phyloP scores from a whole-genome alignment of 2,797 vertebrate species.

The Enteromius trimaculatus region DNA sequence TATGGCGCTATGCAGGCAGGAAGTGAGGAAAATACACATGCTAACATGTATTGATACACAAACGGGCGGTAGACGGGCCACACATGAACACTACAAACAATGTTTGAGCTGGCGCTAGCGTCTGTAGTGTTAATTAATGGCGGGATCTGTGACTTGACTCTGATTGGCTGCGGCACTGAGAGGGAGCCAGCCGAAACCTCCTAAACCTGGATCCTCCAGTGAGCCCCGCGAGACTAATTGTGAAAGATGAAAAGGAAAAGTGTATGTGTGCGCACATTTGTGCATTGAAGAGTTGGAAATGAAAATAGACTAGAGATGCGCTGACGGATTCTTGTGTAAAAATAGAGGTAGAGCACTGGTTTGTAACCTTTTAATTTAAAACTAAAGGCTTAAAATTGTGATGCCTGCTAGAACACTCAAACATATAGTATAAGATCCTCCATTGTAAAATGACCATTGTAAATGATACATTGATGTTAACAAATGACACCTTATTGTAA shows the following conservation, averaged over 20 bases:
- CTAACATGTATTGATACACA: neutral
- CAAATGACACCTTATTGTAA: no score
- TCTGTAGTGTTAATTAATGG: conserved; percentile 48
- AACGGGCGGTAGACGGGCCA: neutral
- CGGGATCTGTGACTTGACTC: conserved; percentile 32
- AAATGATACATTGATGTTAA: neutral
- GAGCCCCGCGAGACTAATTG: conserved; percentile 3
- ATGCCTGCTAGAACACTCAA: neutral
- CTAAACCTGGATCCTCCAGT: conserved; percentile 10
- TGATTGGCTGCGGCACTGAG: conserved; percentile 36
- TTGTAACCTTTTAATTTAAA: neutral
- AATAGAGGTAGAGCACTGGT: neutral
- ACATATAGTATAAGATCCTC: neutral
- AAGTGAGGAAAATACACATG: conserved; percentile 12
- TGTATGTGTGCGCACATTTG: conserved; percentile 23
- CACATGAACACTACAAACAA: neutral
- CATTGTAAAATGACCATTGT: no score
- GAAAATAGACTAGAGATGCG: conserved; percentile 6
- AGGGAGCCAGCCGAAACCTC: conserved; percentile 38
- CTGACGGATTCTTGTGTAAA: neutral
- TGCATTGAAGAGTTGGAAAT: neutral
- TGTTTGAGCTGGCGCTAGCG: conserved; percentile 10
- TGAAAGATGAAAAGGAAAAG: conserved; percentile 17
- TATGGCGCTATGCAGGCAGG: conserved; percentile 17
- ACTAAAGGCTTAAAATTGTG: neutral